Conservation (phyloP, 2,113 vertebrate genomes). For the Datnioides undecimradiatus region DNA sequence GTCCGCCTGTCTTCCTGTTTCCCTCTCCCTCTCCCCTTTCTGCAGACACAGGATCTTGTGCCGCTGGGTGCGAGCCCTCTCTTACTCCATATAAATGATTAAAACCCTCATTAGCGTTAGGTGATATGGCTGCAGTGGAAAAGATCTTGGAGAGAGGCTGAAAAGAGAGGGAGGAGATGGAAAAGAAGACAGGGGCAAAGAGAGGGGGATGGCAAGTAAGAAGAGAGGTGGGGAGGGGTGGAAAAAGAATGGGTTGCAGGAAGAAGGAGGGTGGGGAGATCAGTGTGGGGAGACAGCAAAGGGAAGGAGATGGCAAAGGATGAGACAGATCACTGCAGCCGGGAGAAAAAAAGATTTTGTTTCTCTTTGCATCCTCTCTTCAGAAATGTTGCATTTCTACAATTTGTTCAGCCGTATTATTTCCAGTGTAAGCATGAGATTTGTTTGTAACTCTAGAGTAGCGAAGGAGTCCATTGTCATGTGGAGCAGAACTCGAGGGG, state of each 20-base stretch:
- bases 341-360: not conserved
- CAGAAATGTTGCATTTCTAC: not conserved
- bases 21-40: constrained; percentile 25
- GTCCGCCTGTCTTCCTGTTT: not conserved
- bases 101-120: constrained; percentile 74
- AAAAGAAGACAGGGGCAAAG: constrained; percentile 40
- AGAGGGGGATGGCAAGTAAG: not conserved
- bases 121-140: constrained; percentile 70
- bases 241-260: constrained; percentile 51
- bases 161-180: constrained; percentile 14
- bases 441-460: constrained; percentile 8
- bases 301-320: constrained; percentile 37
- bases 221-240: constrained; percentile 41
- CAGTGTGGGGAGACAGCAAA: constrained; percentile 27
- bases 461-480: constrained; percentile 20
- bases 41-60: constrained; percentile 51
- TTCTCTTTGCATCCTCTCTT: constrained; percentile 3
- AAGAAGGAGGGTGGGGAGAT: constrained; percentile 36
- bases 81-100: constrained; percentile 74
- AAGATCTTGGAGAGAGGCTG: constrained; percentile 14
- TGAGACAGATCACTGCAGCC: constrained; percentile 10
- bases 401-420: not conserved
- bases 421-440: not conserved
- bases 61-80: constrained; percentile 28
- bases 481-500: constrained; percentile 35